A percentile compares a stretch with the other conserved stretches of the same genome.
These are phyloP conservation scores for Tamandua tetradactyla DNA, from an alignment of 2,797 vertebrate species.

Conservation along the genomic window DNA sequence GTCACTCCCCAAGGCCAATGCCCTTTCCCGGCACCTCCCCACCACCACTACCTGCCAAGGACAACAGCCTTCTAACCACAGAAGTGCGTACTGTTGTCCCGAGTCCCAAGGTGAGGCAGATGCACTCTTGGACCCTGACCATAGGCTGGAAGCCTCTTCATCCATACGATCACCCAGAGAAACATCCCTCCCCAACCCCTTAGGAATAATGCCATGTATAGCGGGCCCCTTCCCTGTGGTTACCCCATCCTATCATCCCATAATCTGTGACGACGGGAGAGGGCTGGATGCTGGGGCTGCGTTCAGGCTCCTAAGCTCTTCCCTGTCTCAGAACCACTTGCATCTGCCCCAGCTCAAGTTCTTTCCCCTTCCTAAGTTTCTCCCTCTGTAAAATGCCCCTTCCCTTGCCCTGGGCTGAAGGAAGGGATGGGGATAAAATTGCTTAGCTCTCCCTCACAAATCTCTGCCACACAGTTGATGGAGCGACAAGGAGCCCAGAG, in stretches of 20 bases:
- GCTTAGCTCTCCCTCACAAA: not conserved
- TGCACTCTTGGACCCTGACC: not conserved
- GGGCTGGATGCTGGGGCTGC: not conserved
- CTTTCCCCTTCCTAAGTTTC: not conserved
- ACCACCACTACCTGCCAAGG: slow-evolving; percentile 35
- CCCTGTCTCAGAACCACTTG: not conserved
- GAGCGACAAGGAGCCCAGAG: not conserved
- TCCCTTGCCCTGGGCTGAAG: not conserved
- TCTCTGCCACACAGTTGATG: not conserved
- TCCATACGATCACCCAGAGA: not conserved
- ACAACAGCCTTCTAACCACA: slow-evolving; percentile 69
- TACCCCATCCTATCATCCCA: not conserved
- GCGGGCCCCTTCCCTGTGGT: not conserved
- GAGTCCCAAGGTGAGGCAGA: not conserved
- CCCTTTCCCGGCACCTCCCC: slow-evolving; percentile 34
- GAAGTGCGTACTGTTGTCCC: slow-evolving; percentile 51
- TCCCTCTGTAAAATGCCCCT: not conserved
- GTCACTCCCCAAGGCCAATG: not conserved
- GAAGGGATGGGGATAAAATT: not conserved
- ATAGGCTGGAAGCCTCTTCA: not conserved
- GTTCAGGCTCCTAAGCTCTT: not conserved
- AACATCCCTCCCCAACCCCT: not conserved
- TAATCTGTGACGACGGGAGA: not conserved
- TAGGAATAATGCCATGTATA: not conserved
- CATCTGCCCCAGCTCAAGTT: not conserved